phyloP scores from a whole-genome alignment of 2,888 invertebrate genomes.

The Dicyrtoma fusca region DNA sequence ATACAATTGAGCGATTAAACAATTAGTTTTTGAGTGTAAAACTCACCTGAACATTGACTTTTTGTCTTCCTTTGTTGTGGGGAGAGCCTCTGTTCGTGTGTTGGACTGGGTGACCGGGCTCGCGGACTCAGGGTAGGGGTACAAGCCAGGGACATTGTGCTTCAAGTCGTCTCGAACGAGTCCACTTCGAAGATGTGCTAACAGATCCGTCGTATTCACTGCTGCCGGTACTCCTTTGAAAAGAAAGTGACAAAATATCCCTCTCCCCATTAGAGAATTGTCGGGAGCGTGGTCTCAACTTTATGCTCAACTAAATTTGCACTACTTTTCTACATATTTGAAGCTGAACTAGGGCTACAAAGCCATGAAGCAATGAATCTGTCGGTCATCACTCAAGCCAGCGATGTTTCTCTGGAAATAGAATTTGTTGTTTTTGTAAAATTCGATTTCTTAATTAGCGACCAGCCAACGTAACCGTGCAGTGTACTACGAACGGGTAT shows the following conservation, averaged over 20 bases:
- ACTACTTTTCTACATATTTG: too few species aligned
- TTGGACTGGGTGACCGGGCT: slow-evolving; percentile 47
- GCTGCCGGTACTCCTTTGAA: slow-evolving; percentile 20
- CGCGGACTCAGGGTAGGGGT: slow-evolving; percentile 48
- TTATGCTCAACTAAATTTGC: too few species aligned
- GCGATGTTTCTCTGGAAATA: too few species aligned
- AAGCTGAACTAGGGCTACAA: too few species aligned
- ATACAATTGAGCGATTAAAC: too few species aligned
- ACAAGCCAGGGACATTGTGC: slow-evolving; percentile 33
- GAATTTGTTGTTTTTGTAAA: too few species aligned
- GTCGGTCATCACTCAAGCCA: too few species aligned
- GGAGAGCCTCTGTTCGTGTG: slow-evolving; percentile 55
- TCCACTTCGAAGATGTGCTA: slow-evolving; percentile 49
- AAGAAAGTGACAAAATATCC: not conserved
- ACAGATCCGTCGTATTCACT: slow-evolving; percentile 43
- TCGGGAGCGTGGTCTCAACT: too few species aligned
- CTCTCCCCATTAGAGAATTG: not conserved
- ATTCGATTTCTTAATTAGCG: too few species aligned
- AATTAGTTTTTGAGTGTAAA: not conserved
- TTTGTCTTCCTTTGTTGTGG: slow-evolving; percentile 59
- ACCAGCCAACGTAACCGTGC: too few species aligned
- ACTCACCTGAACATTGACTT: slow-evolving; percentile 60
- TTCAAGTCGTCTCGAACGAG: slow-evolving; percentile 48
- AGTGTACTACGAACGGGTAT: too few species aligned
- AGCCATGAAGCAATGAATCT: too few species aligned